These are phyloP conservation scores for Ennomos quercinarius DNA, from an alignment of 2,888 invertebrate species.

Conservation along the genomic window DNA sequence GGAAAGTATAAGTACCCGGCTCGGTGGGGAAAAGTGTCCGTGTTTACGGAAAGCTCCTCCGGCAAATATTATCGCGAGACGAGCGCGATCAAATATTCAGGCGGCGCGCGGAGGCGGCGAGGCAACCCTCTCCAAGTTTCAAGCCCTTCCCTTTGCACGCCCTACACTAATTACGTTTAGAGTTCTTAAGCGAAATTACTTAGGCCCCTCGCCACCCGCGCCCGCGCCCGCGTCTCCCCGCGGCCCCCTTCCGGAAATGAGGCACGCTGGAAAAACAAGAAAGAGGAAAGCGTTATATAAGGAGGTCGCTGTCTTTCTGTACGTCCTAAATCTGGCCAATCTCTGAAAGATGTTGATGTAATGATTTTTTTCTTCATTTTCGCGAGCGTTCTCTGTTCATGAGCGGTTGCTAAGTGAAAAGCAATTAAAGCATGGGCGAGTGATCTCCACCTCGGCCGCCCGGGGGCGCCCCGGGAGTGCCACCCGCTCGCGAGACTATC, in stretches of 20 bases:
- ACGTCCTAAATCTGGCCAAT: slow-evolving; percentile 83
- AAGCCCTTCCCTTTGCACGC: slow-evolving; percentile 87
- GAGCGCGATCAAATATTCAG: slow-evolving; percentile 84
- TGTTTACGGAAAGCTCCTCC: slow-evolving; percentile 84
- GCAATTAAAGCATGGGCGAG: slow-evolving; percentile 86
- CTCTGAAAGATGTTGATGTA: slow-evolving; percentile 84
- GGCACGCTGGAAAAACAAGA: slow-evolving; percentile 84
- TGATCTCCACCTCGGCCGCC: slow-evolving; percentile 73
- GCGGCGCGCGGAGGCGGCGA: slow-evolving; percentile 72
- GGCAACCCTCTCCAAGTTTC: slow-evolving; percentile 87
- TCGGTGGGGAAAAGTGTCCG: slow-evolving; percentile 77
- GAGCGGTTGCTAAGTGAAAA: slow-evolving; percentile 86
- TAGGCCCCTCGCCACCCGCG: slow-evolving; percentile 85
- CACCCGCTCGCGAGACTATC: slow-evolving; percentile 58
- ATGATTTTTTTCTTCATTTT: slow-evolving; percentile 84
- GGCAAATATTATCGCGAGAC: slow-evolving; percentile 85
- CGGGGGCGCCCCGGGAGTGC: slow-evolving; percentile 48
- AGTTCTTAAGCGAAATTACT: slow-evolving; percentile 89
- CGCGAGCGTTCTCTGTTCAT: slow-evolving; percentile 80
- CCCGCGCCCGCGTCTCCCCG: slow-evolving; percentile 63
- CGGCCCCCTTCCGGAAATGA: slow-evolving; percentile 82
- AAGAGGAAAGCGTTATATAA: slow-evolving; percentile 82
- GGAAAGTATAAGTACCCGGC: slow-evolving; percentile 70
- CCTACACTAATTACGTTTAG: slow-evolving; percentile 89
- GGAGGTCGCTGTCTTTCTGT: slow-evolving; percentile 77